Percentiles rank a stretch among this genome's conserved stretches.
Evolutionary conservation across 2,888 invertebrate genomes (phyloP).

Genomic region (Leucozona laternaria): DNA sequence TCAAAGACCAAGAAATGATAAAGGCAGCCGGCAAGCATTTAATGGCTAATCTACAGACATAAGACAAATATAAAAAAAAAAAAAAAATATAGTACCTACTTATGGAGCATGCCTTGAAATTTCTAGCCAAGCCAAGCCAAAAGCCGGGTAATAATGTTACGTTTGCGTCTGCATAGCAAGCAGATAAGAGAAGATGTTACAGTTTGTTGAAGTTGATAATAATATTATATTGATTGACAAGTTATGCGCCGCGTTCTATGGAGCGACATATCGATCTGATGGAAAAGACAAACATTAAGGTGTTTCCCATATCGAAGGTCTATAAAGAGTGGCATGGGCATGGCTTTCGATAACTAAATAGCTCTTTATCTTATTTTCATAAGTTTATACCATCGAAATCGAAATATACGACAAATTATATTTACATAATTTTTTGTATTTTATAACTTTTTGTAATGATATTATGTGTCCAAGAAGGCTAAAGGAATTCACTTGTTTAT

Average conservation of each 20-base stretch:
- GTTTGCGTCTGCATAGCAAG: constrained; percentile 10
- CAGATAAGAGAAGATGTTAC: constrained; percentile 45
- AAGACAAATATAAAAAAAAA: constrained; percentile 39
- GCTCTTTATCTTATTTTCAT: background rate
- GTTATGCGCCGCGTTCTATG: background rate
- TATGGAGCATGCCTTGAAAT: background rate
- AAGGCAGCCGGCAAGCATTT: constrained; percentile 44
- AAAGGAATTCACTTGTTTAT: background rate
- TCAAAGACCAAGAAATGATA: constrained; percentile 59
- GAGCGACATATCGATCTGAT: background rate
- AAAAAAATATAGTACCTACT: constrained; percentile 16
- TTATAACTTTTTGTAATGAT: background rate
- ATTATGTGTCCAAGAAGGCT: background rate
- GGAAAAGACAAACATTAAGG: background rate
- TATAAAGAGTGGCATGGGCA: background rate
- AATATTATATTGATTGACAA: constrained; percentile 53
- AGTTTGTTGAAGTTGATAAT: constrained; percentile 19
- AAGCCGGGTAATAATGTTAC: constrained; percentile 28
- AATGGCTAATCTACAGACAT: constrained; percentile 53
- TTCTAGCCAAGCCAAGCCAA: background rate
- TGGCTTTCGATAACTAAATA: background rate
- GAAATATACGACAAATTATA: background rate
- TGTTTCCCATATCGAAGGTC: background rate
- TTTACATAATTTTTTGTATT: background rate
- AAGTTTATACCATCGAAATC: background rate